Evolutionary conservation across 2,888 invertebrate species (phyloP), one percentile per base, ranked within the genome.

Genomic region (Lymantria monacha): DNA sequence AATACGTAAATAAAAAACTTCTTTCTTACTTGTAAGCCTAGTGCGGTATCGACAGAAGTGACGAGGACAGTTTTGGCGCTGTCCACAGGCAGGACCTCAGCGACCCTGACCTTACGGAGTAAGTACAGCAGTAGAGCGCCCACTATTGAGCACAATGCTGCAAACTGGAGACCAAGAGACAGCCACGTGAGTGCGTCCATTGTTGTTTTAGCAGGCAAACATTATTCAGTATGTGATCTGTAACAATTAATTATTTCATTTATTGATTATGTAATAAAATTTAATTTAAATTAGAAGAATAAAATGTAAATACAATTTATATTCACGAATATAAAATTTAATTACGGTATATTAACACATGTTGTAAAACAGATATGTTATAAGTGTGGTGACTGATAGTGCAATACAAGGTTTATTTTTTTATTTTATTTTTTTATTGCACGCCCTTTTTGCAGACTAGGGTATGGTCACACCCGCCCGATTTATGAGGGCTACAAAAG

Each of bases 131-230:
- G 90, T 66, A 96, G 92, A 31, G 96, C 96, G n/a, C 96, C 96
- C 42, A 96, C 96, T 69, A 96, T 96, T 55, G 95, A 95, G 85
- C 95, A 95, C 45, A 96, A 91, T 30, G 96, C 96, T 58, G 96
- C 93, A 70, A 96, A 91, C 85, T 96, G 96, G 74, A 96, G 93
- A 69, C 95, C 95, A 80, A 96, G 90, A 36, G 96, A 94, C 75
- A 96, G 87, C 87, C 95, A 95, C 71, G 96, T 96, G 75, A 95
- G 95, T 74, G 95, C 94, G 80, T 96, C 96, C 96, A 96, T 96
- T 55, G 70, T 73, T 68, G 44, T 58, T 40, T 74, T 70, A 83
- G 53, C 72, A 68, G 49, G 74, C 70, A 63, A 70, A 65, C 88
- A 88, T 87, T 71, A 69, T 83, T 63, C 65, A 55, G 59, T 51